A percentile compares a stretch with the other conserved stretches of the same genome.
Evolutionary conservation across 1,140 invertebrate species (phyloP).

Genomic region (Drosophila malerkotliana): DNA sequence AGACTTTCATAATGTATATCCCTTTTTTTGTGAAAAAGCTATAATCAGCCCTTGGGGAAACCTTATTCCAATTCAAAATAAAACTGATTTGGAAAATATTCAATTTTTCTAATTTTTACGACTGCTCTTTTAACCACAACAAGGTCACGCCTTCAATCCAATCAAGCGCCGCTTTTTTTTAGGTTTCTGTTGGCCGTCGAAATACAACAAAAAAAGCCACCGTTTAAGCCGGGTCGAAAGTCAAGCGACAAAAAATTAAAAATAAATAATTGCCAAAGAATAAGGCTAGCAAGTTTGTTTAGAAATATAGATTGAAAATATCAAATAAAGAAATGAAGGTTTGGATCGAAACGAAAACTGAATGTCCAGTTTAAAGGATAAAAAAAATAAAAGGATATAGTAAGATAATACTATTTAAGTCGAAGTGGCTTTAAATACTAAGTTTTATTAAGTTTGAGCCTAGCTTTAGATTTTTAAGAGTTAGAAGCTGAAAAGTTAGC

Average conservation of each 20-base stretch:
- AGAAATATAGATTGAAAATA: background rate
- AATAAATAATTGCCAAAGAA: slow-evolving; percentile 15
- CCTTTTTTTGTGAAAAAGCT: background rate
- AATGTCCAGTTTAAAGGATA: background rate
- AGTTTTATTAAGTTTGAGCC: too few species aligned
- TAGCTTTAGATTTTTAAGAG: too few species aligned
- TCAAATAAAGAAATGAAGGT: background rate
- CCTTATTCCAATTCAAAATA: too few species aligned
- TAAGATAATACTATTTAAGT: too few species aligned
- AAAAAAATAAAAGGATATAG: background rate
- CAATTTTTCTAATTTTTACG: background rate
- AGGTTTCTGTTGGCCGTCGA: background rate
- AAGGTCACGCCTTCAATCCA: slow-evolving; percentile 21
- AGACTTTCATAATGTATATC: background rate
- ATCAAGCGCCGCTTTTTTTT: slow-evolving; percentile 20
- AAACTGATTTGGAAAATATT: too few species aligned
- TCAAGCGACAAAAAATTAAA: slow-evolving; percentile 22
- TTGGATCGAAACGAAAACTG: background rate
- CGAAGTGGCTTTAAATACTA: too few species aligned
- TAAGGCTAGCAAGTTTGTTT: background rate
- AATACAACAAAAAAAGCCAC: background rate
- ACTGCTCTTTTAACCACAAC: slow-evolving; percentile 17
- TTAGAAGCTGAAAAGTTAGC: too few species aligned
- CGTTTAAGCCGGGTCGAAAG: slow-evolving; percentile 6
- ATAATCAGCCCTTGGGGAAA: background rate